Percentiles rank a stretch among this genome's conserved stretches.
These are phyloP conservation scores for Spilarctia lutea DNA, from an alignment of 2,888 invertebrate genomes.

Conservation along the genomic window DNA sequence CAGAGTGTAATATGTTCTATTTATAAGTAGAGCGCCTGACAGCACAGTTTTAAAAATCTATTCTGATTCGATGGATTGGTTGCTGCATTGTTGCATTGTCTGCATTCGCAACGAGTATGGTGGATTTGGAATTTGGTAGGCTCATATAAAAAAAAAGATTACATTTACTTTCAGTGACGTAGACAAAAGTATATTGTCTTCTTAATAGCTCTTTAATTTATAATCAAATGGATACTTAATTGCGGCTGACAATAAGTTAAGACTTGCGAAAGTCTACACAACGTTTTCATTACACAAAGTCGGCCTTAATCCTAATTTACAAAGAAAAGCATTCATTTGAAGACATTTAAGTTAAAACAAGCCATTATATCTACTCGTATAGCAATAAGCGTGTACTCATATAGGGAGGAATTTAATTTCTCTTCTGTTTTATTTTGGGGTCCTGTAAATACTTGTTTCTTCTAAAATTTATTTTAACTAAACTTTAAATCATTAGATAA, in stretches of 20 bases:
- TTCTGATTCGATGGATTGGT: background rate
- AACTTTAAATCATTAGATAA: too few relatives aligned
- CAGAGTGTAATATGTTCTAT: background rate
- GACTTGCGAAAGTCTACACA: background rate
- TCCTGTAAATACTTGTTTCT: background rate
- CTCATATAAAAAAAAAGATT: too few relatives aligned
- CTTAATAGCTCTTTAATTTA: background rate
- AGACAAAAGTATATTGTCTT: background rate
- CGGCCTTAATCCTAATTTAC: background rate
- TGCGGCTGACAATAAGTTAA: background rate
- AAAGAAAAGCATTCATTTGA: background rate
- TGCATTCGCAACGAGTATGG: too few relatives aligned
- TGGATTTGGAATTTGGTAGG: background rate
- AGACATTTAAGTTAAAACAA: background rate
- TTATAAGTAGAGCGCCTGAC: background rate
- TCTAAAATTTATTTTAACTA: too few relatives aligned
- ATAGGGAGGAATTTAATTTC: background rate
- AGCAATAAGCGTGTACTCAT: background rate
- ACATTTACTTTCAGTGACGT: background rate
- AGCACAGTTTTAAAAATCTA: too few relatives aligned
- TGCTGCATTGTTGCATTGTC: too few relatives aligned
- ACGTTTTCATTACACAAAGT: background rate
- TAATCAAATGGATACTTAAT: background rate
- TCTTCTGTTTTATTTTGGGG: background rate
- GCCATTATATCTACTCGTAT: background rate